A percentile compares a stretch with the other conserved stretches of the same genome.
These are phyloP conservation scores for Alfaro cultratus DNA, from an alignment of 2,797 vertebrate species.

Conservation along the genomic window DNA sequence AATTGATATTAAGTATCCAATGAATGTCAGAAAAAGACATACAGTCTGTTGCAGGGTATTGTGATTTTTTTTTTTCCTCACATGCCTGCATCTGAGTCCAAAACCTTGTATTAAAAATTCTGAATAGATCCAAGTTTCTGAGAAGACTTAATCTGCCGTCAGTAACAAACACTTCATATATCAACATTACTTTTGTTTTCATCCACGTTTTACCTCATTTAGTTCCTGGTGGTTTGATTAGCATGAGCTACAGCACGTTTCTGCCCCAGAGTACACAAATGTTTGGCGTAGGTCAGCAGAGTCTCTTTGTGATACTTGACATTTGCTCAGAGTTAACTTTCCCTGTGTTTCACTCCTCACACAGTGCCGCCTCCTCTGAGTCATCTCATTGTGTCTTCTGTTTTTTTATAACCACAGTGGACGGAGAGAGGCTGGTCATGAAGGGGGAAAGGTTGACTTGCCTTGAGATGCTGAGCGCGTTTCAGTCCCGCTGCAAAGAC, in stretches of 20 bases:
- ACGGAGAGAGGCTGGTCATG: conserved; percentile 88
- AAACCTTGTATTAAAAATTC: neutral
- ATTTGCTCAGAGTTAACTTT: conserved; percentile 42
- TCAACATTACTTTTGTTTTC: neutral
- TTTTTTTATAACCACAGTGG: conserved; percentile 71
- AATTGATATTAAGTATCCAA: neutral
- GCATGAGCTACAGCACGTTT: neutral
- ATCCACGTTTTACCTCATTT: neutral
- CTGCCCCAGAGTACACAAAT: conserved; percentile 1
- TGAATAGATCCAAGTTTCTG: neutral
- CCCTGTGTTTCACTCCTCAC: conserved; percentile 10
- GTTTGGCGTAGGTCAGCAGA: conserved; percentile 41
- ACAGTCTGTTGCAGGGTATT: neutral
- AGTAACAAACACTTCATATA: neutral
- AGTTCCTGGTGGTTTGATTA: neutral
- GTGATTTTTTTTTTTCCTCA: neutral
- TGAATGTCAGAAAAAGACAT: neutral
- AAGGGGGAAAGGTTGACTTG: conserved; percentile 84
- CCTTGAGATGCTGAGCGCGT: conserved; percentile 83
- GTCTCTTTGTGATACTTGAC: conserved; percentile 17
- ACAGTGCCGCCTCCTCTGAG: conserved; percentile 13
- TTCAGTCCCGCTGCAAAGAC: conserved; percentile 78
- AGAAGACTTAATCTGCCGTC: neutral
- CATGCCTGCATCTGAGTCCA: neutral
- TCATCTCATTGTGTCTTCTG: conserved; percentile 34